Evolutionary conservation across 1,140 invertebrate genomes (phyloP).

Genomic region (Sogatella furcifera): DNA sequence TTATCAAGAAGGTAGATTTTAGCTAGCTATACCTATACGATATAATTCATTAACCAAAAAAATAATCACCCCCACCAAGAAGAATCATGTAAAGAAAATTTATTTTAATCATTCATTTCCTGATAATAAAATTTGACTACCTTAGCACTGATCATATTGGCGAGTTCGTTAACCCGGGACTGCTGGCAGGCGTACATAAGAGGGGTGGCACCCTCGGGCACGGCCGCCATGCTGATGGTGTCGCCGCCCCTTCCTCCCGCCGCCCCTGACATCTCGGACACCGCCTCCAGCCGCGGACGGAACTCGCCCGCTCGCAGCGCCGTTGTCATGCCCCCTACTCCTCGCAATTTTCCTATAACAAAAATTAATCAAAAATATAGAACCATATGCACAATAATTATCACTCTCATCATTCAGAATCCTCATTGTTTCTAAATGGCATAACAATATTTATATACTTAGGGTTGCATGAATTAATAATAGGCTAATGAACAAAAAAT

Average conservation of each 20-base stretch:
- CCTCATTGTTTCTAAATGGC: too few species aligned
- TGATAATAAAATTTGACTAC: neutral
- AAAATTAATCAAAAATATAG: too few species aligned
- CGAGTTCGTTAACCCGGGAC: conserved; percentile 39
- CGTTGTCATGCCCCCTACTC: neutral
- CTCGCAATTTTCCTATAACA: neutral
- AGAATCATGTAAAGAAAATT: too few species aligned
- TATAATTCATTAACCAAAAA: too few species aligned
- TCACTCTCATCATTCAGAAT: too few species aligned
- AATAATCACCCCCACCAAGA: too few species aligned
- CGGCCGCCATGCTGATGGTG: neutral
- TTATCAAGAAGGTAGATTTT: too few species aligned
- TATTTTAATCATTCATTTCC: neutral
- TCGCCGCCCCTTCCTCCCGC: neutral
- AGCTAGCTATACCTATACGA: too few species aligned
- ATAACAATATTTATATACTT: too few species aligned
- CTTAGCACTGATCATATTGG: conserved; percentile 17
- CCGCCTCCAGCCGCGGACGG: conserved; percentile 1
- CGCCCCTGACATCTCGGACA: neutral
- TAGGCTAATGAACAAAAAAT: too few species aligned
- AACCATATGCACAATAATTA: too few species aligned
- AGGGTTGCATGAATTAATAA: too few species aligned
- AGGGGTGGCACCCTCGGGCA: conserved; percentile 45
- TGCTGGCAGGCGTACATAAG: conserved; percentile 88
- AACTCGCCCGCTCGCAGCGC: conserved; percentile 1